Base-by-base conservation (phyloP, 2,888 invertebrate species). In the Cerastis leucographa region DNA sequence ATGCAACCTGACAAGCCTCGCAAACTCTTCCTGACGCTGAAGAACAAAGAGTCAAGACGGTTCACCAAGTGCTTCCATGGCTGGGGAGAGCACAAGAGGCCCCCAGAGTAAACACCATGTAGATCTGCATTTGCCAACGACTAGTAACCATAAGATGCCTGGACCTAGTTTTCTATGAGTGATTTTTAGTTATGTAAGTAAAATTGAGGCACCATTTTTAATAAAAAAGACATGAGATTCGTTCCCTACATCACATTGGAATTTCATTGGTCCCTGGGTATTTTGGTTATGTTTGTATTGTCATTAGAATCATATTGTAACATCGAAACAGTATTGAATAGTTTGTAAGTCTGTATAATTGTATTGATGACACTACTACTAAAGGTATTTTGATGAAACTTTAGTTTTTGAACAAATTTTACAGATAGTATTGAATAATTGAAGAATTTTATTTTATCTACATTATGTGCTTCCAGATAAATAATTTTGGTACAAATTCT, bases 61-160 rank as follows among this genome's bases (percentile, higher is more conserved):
- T 99, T 99, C 96, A 98, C 98, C 82, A 99, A 99, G 96, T 99
- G 99, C 96, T 99, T 99, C 97, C 99, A 99, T 93, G 99, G 99
- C 77, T 99, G 99, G 99, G 98, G 99, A 81, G 97, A 97, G 86
- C 99, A 99, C 94, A 99, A 99, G 95, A 97, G 97, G 82, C 97
- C 98, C 49, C 98, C 98, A 2, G 98, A 98, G 92, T 98, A 97
- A 97, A 44, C 0, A 11, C 29, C 8, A 22, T 42, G 49, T 65
- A 80, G 59, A 83, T 76, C 75, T 75, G 69, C 68, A 68, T 29
- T 75, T 79, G 71, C 73, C 78, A 70, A 82, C 7, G 12, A 74
- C 64, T 65, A 73, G 69, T 80, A 81, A 79, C 76, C 78, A 69
- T 65, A 78, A 74, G 51, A 86, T 69, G n/a, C 29, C 71, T 72